These are phyloP conservation scores for Cremastobaeus sp. DNA, from an alignment of 2,888 invertebrate species.

Conservation along the genomic window DNA sequence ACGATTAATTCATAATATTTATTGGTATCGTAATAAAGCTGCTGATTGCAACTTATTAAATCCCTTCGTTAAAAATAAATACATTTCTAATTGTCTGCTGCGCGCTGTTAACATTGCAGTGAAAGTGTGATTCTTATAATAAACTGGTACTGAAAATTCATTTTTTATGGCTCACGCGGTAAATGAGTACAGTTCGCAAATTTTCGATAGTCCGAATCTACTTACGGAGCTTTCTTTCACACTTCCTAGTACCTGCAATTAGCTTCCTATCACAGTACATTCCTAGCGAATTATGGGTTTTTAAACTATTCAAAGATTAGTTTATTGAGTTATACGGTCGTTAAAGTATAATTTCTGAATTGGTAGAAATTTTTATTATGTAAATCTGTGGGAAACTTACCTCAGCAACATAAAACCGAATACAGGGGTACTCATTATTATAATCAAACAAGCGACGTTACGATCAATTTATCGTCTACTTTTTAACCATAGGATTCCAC, in stretches of 20 bases:
- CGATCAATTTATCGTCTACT: background rate
- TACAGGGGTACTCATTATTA: background rate
- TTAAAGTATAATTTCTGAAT: too few relatives aligned
- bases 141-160: constrained; percentile 28
- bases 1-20: too few relatives aligned
- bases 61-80: constrained; percentile 29
- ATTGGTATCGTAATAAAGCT: too few relatives aligned
- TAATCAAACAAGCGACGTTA: background rate
- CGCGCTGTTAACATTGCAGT: constrained; percentile 16
- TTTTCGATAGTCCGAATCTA: constrained; percentile 7
- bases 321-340: too few relatives aligned
- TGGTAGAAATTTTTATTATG: too few relatives aligned
- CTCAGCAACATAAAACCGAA: background rate
- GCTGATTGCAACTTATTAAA: constrained; percentile 23
- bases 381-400: too few relatives aligned
- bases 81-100: constrained; percentile 23
- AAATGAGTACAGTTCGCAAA: background rate
- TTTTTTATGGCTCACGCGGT: background rate
- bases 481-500: constrained; percentile 85
- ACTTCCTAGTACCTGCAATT: too few relatives aligned
- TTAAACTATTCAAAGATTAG: too few relatives aligned
- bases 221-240: too few relatives aligned
- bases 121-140: constrained; percentile 43
- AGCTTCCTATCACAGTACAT: too few relatives aligned
- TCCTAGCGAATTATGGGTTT: too few relatives aligned